phyloP scores from a whole-genome alignment of 2,113 vertebrate species.

The Hydropotes inermis region DNA sequence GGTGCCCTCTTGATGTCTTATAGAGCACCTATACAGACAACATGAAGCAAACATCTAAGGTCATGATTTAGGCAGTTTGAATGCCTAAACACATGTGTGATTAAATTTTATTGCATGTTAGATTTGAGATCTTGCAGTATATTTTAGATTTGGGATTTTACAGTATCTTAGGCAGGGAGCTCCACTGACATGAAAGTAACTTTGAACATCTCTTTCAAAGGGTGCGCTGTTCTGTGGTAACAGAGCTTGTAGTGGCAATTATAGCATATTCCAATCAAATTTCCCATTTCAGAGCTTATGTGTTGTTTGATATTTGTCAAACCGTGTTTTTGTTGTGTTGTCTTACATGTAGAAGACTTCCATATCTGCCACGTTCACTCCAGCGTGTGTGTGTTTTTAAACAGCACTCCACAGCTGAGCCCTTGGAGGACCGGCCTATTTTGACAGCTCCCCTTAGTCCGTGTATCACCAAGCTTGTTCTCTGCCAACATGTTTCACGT shows the following conservation, averaged over 20 bases:
- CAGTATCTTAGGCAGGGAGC: background rate
- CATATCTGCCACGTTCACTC: background rate
- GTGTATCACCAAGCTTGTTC: slow-evolving; percentile 42
- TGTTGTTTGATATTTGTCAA: slow-evolving; percentile 16
- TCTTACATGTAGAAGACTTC: background rate
- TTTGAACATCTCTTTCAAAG: background rate
- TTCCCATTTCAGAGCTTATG: background rate
- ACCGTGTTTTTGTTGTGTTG: background rate
- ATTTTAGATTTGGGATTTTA: background rate
- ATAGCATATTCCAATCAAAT: background rate
- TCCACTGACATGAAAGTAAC: background rate
- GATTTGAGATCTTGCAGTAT: background rate
- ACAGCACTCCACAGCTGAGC: slow-evolving; percentile 57
- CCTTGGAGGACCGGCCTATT: slow-evolving; percentile 67
- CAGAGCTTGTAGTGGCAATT: background rate
- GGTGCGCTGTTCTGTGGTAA: background rate
- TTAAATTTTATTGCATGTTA: background rate
- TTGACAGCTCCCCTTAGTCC: slow-evolving; percentile 70
- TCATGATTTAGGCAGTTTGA: background rate
- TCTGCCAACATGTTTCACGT: slow-evolving; percentile 64
- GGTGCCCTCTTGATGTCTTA: background rate
- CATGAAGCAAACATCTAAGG: background rate
- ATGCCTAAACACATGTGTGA: background rate
- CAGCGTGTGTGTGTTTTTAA: slow-evolving; percentile 8
- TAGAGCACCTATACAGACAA: background rate